Conservation (phyloP, 2,797 vertebrate species). For the Tenualosa ilisha region DNA sequence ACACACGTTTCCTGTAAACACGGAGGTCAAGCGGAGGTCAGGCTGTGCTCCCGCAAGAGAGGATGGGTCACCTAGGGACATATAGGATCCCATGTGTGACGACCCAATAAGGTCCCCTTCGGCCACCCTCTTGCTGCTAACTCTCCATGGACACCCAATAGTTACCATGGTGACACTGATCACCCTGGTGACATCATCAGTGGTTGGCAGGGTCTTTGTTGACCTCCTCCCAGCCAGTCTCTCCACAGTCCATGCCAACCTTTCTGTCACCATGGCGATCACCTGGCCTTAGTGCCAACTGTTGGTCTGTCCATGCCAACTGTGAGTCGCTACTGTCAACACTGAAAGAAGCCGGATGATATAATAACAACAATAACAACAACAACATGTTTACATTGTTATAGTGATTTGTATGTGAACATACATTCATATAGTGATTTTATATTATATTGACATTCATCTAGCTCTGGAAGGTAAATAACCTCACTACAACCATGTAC, state of each 20-base stretch:
- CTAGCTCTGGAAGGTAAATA: no score
- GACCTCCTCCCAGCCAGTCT: not conserved
- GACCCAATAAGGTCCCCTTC: no score
- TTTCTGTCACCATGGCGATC: not conserved
- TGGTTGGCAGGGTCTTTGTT: not conserved
- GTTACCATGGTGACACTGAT: not conserved
- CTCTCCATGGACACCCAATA: not conserved
- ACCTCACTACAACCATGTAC: no score
- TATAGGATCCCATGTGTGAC: not conserved
- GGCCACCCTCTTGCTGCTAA: not conserved
- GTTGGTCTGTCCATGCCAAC: not conserved
- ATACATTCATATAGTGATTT: no score
- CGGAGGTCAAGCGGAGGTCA: not conserved
- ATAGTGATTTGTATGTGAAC: no score
- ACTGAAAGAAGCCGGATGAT: not conserved
- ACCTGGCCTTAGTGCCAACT: not conserved
- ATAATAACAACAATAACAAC: no score
- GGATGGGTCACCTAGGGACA: not conserved
- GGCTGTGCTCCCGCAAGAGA: not conserved
- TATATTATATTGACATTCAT: no score
- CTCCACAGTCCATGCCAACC: not conserved
- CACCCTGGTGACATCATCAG: not conserved
- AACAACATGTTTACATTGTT: no score
- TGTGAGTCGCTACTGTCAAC: not conserved
- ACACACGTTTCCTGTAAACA: not conserved